These are phyloP conservation scores for Stegastes partitus DNA, from an alignment of 2,113 vertebrate species.

Conservation along the genomic window DNA sequence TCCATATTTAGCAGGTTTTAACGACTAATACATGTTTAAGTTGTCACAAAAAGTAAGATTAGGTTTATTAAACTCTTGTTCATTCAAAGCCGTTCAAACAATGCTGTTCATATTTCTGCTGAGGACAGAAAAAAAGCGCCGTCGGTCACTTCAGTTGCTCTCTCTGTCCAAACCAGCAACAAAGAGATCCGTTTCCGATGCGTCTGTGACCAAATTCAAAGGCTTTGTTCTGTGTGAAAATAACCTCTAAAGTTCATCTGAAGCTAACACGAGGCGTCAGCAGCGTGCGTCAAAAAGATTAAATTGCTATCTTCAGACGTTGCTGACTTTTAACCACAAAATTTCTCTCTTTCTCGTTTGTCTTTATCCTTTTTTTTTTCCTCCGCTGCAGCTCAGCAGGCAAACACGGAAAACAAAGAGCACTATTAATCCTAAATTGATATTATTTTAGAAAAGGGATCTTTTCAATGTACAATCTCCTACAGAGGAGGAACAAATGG, in stretches of 20 bases:
- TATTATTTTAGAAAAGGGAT: neutral
- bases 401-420: neutral
- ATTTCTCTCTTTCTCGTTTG: neutral
- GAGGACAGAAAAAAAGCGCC: too few species aligned
- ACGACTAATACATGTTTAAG: too few species aligned
- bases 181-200: neutral
- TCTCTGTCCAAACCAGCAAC: neutral
- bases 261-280: neutral
- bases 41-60: too few species aligned
- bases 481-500: neutral
- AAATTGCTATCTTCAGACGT: neutral
- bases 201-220: neutral
- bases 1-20: too few species aligned
- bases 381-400: neutral
- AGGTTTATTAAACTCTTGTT: too few species aligned
- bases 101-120: too few species aligned
- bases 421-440: neutral
- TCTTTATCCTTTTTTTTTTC: neutral
- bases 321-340: neutral
- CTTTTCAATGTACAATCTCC: neutral
- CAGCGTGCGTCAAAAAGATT: neutral
- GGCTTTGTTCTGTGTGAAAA: neutral
- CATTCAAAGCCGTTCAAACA: too few species aligned
- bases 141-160: neutral
- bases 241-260: neutral